Base-by-base conservation (phyloP, 2,888 invertebrate genomes). In the Chalcosyrphus nemorum region DNA sequence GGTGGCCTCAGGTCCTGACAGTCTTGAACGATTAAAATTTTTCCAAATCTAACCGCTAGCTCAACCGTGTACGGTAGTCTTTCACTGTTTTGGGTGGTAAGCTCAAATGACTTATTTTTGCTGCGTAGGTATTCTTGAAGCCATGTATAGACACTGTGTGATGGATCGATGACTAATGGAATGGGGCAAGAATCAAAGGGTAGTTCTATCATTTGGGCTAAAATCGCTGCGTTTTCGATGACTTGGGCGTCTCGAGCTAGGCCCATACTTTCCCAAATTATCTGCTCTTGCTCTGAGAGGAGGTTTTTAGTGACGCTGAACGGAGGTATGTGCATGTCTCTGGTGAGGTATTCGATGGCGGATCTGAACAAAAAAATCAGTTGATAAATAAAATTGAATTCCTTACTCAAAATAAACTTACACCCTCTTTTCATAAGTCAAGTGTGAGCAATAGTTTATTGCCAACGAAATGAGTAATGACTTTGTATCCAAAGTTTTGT, bases 161-260 rank as follows among this genome's bases (percentile, higher is more conserved):
- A 96, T 0, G 99, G 97, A 92, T 99, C 99, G 50, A 99, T 93
- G 45, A 99, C 92, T 66, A 98, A 93, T 0, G 98, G 96, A 0
- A 95, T 87, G 94, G 93, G 27, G 29, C 88, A 88, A 2, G 89
- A 84, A 13, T 88, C 89, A 70, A 88, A 92, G 11, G 92, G 90
- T 27, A 91, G 75, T 0, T 88, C 81, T 0, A 92, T 84, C 86
- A 91, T 89, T 87, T 91, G 89, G 0, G 89, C 87, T 1, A 92
- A 71, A 29, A 92, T 71, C 0, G 91, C 90, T 1, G 92, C 92
- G 84, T 92, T 91, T 84, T 92, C 91, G 45, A 91, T 89, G 9
- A 91, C 90, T 86, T 92, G 92, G 2, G 90, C 89, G 87, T 92
- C 92, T 0, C 90, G 87, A 0, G 90, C 89, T 19, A 92, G 65